These are phyloP conservation scores for Myripristis jacobus DNA, from an alignment of 2,797 vertebrate genomes.

Conservation along the genomic window DNA sequence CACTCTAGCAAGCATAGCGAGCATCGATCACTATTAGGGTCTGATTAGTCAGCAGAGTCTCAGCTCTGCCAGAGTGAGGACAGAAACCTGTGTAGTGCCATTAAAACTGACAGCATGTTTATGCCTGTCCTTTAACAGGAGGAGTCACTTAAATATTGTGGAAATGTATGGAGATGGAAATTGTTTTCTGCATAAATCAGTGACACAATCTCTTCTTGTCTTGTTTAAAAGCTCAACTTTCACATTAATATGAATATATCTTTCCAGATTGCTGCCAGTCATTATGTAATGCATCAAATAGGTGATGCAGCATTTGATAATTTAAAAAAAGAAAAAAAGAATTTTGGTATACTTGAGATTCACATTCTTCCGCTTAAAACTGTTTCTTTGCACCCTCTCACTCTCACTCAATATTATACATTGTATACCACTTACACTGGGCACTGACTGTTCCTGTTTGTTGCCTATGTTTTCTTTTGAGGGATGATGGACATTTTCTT, in stretches of 20 bases:
- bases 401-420: conserved; percentile 1
- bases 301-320: not conserved
- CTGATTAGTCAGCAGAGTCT: conserved; percentile 89
- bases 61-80: conserved; percentile 73
- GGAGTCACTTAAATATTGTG: not conserved
- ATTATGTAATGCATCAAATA: not conserved
- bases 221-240: conserved; percentile 4
- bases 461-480: conserved; percentile 30
- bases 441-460: conserved; percentile 14
- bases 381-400: not conserved
- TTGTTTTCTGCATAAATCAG: not conserved
- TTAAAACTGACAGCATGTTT: not conserved
- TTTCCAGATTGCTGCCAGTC: not conserved
- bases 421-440: conserved; percentile 11
- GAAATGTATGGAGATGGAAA: not conserved
- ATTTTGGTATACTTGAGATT: not conserved
- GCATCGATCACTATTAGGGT: conserved; percentile 89
- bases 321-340: no score
- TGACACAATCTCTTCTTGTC: not conserved
- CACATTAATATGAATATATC: not conserved
- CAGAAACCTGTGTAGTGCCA: not conserved
- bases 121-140: not conserved
- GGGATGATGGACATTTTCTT: conserved; percentile 16
- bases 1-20: conserved; percentile 88
- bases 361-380: conserved; percentile 11